Conservation (phyloP, 1,140 invertebrate genomes). For the Streblospio benedicti region DNA sequence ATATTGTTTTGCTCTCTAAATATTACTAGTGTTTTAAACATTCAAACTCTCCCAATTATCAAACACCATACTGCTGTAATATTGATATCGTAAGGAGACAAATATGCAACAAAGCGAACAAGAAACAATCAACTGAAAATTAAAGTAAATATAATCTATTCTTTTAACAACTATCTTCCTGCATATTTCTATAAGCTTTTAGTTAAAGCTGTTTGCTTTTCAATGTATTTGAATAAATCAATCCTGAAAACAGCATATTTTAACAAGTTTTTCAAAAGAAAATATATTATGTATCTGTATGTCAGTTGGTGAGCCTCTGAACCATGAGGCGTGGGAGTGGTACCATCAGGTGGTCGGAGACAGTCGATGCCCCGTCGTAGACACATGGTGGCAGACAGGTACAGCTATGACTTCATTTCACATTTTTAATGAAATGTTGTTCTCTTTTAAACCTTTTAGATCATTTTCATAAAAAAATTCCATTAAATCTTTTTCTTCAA, state of each 20-base stretch:
- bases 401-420: constrained; percentile 7
- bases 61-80: no score
- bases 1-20: no score
- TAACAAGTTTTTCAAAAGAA: neutral
- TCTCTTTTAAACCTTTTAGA: no score
- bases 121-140: no score
- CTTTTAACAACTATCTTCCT: no score
- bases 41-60: no score
- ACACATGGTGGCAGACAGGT: constrained; percentile 54
- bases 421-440: neutral
- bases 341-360: constrained; percentile 51
- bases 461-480: neutral
- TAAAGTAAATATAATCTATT: no score
- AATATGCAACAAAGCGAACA: no score
- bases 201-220: no score
- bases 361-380: constrained; percentile 46
- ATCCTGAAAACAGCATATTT: neutral
- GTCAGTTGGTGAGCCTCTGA: constrained; percentile 53
- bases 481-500: constrained; percentile 2
- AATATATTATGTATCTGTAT: neutral
- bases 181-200: no score
- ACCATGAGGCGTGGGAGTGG: constrained; percentile 54
- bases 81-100: no score
- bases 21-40: no score
- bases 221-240: neutral